These are phyloP conservation scores for Dicaeum eximium DNA, from an alignment of 2,113 vertebrate genomes.

Conservation along the genomic window DNA sequence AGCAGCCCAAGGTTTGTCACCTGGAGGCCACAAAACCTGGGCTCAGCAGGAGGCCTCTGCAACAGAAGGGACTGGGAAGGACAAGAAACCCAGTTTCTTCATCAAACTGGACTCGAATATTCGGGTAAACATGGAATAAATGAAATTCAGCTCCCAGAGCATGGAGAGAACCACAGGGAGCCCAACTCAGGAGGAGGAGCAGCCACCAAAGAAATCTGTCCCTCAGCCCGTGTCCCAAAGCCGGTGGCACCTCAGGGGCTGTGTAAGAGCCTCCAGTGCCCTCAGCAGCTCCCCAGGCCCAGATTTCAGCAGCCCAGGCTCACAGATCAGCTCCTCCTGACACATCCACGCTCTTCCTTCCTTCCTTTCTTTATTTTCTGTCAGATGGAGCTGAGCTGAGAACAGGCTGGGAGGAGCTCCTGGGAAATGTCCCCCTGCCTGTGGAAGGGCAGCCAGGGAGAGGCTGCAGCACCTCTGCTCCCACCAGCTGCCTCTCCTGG, in stretches of 20 bases:
- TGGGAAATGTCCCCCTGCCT: background rate
- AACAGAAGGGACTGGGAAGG: background rate
- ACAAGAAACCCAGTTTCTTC: background rate
- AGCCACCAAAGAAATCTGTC: background rate
- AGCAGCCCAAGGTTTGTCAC: background rate
- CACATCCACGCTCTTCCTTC: background rate
- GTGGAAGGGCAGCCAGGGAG: background rate
- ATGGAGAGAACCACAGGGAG: fast-evolving
- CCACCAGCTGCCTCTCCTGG: background rate
- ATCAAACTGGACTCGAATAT: background rate
- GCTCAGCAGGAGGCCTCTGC: background rate
- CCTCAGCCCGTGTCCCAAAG: fast-evolving
- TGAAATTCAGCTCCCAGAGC: background rate
- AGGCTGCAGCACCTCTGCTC: background rate
- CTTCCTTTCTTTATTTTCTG: background rate
- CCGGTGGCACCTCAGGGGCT: fast-evolving
- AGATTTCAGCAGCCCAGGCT: background rate
- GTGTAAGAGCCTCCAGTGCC: background rate
- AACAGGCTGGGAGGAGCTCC: background rate
- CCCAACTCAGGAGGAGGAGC: background rate
- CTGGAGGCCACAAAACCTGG: background rate
- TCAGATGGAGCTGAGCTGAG: background rate
- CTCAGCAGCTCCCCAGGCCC: fast-evolving
- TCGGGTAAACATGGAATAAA: fast-evolving
- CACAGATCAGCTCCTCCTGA: background rate